Base-by-base conservation (phyloP, 2,797 vertebrate genomes). In the Steatocranus sp. region DNA sequence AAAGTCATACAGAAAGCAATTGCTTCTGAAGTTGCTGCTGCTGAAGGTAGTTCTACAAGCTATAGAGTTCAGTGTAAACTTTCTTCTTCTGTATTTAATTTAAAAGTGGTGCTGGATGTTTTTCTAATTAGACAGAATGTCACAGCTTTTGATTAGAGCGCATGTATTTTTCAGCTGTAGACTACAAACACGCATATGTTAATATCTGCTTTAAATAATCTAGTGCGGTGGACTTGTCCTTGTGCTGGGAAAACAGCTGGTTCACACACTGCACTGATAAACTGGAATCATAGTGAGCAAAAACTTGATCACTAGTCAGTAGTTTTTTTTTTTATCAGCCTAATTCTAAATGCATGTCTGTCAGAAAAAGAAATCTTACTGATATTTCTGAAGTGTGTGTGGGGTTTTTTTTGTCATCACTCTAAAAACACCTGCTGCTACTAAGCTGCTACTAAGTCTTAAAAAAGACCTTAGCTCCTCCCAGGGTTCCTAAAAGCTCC, bases 401-500 rank as follows among this genome's bases (percentile, higher is more conserved):
- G 1, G 0, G 0, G n/a, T n/a, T 1, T 15, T 27, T 66, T 18
- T 46, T 11, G 17, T 73, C 36, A 68, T 41, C n/a, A 43, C 7
- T 25, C 63, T 43, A 48, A 48, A 48, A 48, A 48, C 66, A 46
- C 66, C 43, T 48, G 68, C 17, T 73, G 25, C 68, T 73, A 48
- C 25, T 48, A 48, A 73, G 68, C 68, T 73, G 25, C 18, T 73
- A n/a, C 68, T 48, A 30, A 46, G 68, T 73, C 68, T 73, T 30
- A 73, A 20, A 82, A 50, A 51, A 32, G 43, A n/a, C 68, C 43
- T 49, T 73, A 48, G 43, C 68, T 30, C 43, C 68, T 32, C 25
- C 68, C 68, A 49, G 43, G 43, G 68, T 30, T 48, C 25, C 68
- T 73, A 49, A 73, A 73, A 48, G 68, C 66, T 73, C 43, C 25